Evolutionary conservation across 2,888 invertebrate genomes (phyloP).

Genomic region (Agrochola litura): DNA sequence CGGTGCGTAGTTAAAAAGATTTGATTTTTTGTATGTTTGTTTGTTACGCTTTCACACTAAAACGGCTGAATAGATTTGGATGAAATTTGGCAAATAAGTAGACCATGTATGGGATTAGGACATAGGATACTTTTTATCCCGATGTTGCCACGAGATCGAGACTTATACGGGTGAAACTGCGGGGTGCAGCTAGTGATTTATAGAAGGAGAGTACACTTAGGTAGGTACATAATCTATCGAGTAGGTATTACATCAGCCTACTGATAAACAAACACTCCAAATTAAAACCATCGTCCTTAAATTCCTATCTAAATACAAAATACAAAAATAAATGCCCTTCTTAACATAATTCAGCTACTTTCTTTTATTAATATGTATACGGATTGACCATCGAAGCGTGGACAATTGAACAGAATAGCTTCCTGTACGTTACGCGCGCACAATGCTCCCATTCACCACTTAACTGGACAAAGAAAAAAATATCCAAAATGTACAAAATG

Average conservation of each 20-base stretch:
- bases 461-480: conserved; percentile 75
- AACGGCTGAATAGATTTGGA: too few species aligned
- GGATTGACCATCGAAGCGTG: conserved; percentile 77
- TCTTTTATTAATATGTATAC: conserved; percentile 76
- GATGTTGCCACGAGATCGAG: too few species aligned
- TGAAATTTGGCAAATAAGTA: too few species aligned
- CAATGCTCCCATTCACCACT: conserved; percentile 83
- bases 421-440: conserved; percentile 83
- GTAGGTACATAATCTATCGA: neutral
- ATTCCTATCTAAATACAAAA: conserved; percentile 28
- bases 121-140: too few species aligned
- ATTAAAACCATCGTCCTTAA: conserved; percentile 27
- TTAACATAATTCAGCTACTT: conserved; percentile 69
- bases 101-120: too few species aligned
- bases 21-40: too few species aligned
- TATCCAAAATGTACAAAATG: conserved; percentile 19
- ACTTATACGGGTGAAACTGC: too few species aligned
- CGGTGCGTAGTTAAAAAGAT: too few species aligned
- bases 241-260: neutral
- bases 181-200: too few species aligned
- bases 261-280: neutral
- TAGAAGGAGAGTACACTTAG: too few species aligned
- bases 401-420: conserved; percentile 85
- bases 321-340: conserved; percentile 54
- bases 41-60: too few species aligned